Evolutionary conservation across 2,888 invertebrate species (phyloP), one percentile per base, ranked within the genome.

Genomic region (Ectemnius cavifrons): DNA sequence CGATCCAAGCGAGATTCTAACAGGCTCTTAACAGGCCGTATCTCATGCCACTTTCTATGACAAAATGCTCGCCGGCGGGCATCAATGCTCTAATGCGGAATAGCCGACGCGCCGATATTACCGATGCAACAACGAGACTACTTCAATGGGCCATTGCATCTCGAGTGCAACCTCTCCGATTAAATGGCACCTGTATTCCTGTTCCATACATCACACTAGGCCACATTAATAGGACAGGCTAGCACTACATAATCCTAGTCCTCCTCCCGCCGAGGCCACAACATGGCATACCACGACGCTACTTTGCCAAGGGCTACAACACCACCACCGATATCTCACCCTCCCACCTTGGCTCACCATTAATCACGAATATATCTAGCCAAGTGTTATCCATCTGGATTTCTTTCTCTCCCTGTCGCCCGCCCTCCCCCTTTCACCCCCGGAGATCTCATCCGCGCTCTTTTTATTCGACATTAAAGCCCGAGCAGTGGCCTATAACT

Each of bases 401-500:
- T 57, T 57, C 23, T 37, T 65, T 28, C 11, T 16, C 65, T 18
- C 16, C 14, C 23, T 16, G 13, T 16, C 57, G 23, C 18, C 58
- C n/a, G 20, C 27, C 37, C 8, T 0, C 37, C 37, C 37, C 37
- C 37, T 23, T 23, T 23, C 23, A 23, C 23, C 23, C 58, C 18
- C 23, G 59, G 63, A 67, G 63, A 60, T 56, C 57, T 69, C 60
- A 66, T 67, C 70, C 27, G 69, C 52, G 14, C 14, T 37, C 56
- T 47, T 57, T 76, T 63, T 52, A 49, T 16, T 14, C 6, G 16
- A 16, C 6, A 20, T 8, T 37, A 37, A 37, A 37, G 37, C 37
- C 37, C 37, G 8, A 37, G 8, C 11, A 52, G 60, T 27, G 45
- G 37, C 71, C 67, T 67, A 67, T 74, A 70, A 74, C 63, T 75